Evolutionary conservation across 2,888 invertebrate genomes (phyloP), one percentile per base, ranked within the genome.

Genomic region (Andrena marginata): DNA sequence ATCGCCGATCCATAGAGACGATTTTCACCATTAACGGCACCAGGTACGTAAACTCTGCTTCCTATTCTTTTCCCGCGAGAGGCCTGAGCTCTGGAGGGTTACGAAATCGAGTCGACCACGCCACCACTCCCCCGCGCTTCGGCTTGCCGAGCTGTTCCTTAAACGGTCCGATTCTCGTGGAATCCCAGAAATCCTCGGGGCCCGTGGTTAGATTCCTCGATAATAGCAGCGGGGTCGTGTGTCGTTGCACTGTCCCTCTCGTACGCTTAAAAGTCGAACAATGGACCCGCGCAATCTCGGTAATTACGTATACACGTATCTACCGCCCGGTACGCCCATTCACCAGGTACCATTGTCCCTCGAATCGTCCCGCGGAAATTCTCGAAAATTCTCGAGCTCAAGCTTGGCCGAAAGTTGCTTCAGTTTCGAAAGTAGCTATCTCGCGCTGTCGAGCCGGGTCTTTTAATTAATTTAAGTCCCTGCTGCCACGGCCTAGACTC

Each of bases 1-100:
- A 96, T 91, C 92, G 93, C 20, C 91, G 91, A 23, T 93, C 94
- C 64, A 93, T 94, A 86, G 94, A 93, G 84, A 93, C 93, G 59
- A 93, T 94, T 76, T 94, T 93, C 85, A 91, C 94, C 77, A 93
- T 93, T 72, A 94, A 94, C 82, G 86, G 91, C 48, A 92, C 92
- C 73, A 92, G 93, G 93, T 93, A 75, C 85, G 91, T 69, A n/a
- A 2, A 3, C 56, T 13, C 5, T 5, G 23, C 4, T 63, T 31
- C 16, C 60, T 5, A 7, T 2, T 7, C 6, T 20, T 35, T 35
- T 23, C 1, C 23, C 33, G n/a, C 51, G 35, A 42, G 16, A 16
- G 42, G 35, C 62, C 3, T n/a, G n/a, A 62, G 31, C 29, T 13
- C 16, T 6, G n/a, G 31, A 60, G 23, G 3, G 29, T 62, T 13